Percentiles rank a stretch among this genome's conserved stretches.
These are phyloP conservation scores for Falco concolor DNA, from an alignment of 2,797 vertebrate species.

Conservation along the genomic window DNA sequence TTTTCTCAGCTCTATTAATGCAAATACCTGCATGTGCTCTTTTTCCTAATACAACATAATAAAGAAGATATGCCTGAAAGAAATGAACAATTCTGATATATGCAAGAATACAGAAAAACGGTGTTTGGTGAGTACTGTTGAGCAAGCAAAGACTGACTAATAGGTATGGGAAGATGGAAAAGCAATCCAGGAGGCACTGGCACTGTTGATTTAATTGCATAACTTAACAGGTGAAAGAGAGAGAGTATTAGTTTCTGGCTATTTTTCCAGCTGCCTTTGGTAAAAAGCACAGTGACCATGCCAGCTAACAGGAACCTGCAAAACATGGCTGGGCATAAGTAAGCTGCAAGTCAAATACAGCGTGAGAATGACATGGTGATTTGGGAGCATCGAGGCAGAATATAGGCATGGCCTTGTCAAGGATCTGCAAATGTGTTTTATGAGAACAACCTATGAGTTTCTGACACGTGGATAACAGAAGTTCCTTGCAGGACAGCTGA, in stretches of 20 bases:
- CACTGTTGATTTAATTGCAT: background rate
- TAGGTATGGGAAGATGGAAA: background rate
- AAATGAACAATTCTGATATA: background rate
- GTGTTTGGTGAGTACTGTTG: background rate
- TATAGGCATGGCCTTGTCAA: background rate
- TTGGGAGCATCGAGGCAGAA: background rate
- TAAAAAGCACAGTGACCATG: background rate
- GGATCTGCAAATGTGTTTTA: background rate
- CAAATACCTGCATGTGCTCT: background rate
- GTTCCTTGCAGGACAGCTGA: background rate
- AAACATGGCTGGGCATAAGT: background rate
- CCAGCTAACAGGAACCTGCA: background rate
- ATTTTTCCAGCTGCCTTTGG: background rate
- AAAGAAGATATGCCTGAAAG: background rate
- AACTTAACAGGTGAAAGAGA: background rate
- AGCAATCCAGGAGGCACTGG: background rate
- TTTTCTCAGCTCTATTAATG: background rate
- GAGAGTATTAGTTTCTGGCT: background rate
- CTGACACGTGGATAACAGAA: background rate
- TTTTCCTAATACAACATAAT: background rate
- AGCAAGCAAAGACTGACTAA: background rate
- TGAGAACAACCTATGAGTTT: background rate
- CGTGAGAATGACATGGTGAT: background rate
- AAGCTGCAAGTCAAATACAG: background rate
- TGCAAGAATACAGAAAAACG: background rate